phyloP scores from a whole-genome alignment of 37 sponge, comb jelly and placozoan genomes.

The Cliona cf. orientalis region DNA sequence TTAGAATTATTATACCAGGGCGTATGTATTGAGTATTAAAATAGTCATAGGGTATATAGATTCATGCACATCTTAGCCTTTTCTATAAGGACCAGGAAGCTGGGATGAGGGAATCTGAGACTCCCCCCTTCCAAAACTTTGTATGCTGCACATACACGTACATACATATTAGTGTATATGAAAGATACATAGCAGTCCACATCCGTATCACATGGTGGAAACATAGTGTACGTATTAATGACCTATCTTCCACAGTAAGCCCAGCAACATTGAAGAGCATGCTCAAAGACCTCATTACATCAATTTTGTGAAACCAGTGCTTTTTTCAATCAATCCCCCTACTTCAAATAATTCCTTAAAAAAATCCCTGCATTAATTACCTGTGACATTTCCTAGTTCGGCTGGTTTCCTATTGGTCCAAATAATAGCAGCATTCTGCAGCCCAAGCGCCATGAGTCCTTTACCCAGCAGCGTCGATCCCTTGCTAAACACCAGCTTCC shows the following conservation, averaged over 20 bases:
- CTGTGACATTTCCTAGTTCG: conserved; percentile 24
- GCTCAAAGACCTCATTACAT: no score
- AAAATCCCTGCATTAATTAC: background rate
- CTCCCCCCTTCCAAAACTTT: no score
- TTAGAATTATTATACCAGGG: no score
- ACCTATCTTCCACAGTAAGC: background rate
- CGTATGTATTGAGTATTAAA: no score
- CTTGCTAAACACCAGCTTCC: conserved; percentile 35
- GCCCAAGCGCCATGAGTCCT: conserved; percentile 38
- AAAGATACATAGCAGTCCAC: no score
- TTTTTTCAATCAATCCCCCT: background rate
- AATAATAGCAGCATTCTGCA: conserved; percentile 35
- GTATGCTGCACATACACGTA: conserved; percentile 2
- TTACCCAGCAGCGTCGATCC: conserved; percentile 34
- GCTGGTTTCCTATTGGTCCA: conserved; percentile 34
- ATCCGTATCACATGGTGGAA: background rate
- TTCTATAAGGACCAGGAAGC: no score
- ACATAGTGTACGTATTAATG: background rate
- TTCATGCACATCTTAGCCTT: no score
- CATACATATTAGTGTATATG: conserved; percentile 9
- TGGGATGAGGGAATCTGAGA: no score
- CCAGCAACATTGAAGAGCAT: no score
- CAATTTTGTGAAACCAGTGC: no score
- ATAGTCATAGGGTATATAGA: no score
- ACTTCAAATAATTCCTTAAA: background rate